Percentiles rank a stretch among this genome's conserved stretches.
phyloP scores from a whole-genome alignment of 1,140 invertebrate genomes.

The Apis florea region DNA sequence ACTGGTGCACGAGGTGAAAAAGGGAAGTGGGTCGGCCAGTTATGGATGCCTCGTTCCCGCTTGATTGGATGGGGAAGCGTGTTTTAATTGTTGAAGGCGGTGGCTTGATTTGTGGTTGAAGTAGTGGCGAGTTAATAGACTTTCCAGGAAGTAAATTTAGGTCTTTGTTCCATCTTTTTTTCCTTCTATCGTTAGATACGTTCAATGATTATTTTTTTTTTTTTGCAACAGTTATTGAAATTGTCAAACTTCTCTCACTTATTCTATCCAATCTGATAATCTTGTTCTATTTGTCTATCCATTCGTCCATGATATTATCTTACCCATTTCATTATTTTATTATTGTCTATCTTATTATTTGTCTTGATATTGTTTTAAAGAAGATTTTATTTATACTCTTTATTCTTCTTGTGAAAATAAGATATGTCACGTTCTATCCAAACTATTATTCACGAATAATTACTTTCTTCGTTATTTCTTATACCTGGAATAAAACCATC shows the following conservation, averaged over 20 bases:
- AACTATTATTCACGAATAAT: not conserved
- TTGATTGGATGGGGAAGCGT: slow-evolving; percentile 29
- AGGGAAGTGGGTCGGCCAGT: slow-evolving; percentile 11
- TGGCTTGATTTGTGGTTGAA: slow-evolving; percentile 6
- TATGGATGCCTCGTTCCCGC: slow-evolving; percentile 16
- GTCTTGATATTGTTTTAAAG: too few relatives aligned
- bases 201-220: not conserved
- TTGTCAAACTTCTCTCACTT: too few relatives aligned
- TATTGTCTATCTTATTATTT: too few relatives aligned
- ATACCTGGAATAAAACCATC: not conserved
- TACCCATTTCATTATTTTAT: too few relatives aligned
- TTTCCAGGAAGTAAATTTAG: not conserved
- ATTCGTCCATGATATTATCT: too few relatives aligned
- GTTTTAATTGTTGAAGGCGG: slow-evolving; percentile 30
- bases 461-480: not conserved
- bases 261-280: too few relatives aligned
- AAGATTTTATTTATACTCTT: not conserved
- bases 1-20: slow-evolving; percentile 6
- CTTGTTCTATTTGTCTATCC: too few relatives aligned
- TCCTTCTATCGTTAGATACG: not conserved
- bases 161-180: not conserved
- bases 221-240: not conserved
- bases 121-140: not conserved
- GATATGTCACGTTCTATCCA: not conserved
- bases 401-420: not conserved